Evolutionary conservation across 1,140 invertebrate genomes (phyloP).

Genomic region (Saccostrea echinata): DNA sequence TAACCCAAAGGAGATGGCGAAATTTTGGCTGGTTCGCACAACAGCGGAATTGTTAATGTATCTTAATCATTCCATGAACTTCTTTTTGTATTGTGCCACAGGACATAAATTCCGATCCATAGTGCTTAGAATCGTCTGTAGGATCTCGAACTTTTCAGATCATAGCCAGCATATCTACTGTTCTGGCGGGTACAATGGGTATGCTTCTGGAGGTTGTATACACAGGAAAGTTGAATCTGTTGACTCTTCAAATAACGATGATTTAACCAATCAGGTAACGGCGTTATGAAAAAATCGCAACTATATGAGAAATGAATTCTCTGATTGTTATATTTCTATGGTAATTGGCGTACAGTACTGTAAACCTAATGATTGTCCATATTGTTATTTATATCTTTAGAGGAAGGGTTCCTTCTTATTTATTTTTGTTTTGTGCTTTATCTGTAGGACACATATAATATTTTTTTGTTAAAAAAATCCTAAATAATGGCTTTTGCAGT

Average conservation of each 20-base stretch:
- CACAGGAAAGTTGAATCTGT: conserved; percentile 24
- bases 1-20: conserved; percentile 44
- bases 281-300: neutral
- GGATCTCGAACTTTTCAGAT: conserved; percentile 64
- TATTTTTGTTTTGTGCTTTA: too few species aligned
- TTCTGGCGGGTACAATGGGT: conserved; percentile 52
- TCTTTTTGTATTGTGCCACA: conserved; percentile 79
- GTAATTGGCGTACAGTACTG: too few species aligned
- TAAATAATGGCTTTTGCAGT: too few species aligned
- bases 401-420: too few species aligned
- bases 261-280: neutral
- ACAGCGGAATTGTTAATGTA: conserved; percentile 77
- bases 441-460: too few species aligned
- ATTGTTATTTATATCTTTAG: too few species aligned
- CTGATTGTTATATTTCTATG: too few species aligned
- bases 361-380: too few species aligned
- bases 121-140: conserved; percentile 70
- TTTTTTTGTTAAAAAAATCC: too few species aligned
- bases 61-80: conserved; percentile 79
- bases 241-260: conserved; percentile 22
- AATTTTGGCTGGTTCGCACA: conserved; percentile 66
- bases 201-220: conserved; percentile 13
- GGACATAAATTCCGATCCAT: conserved; percentile 78
- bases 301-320: too few species aligned
- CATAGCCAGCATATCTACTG: conserved; percentile 68